phyloP scores from a whole-genome alignment of 2,797 vertebrate species.

The Eutrigla gurnardus region DNA sequence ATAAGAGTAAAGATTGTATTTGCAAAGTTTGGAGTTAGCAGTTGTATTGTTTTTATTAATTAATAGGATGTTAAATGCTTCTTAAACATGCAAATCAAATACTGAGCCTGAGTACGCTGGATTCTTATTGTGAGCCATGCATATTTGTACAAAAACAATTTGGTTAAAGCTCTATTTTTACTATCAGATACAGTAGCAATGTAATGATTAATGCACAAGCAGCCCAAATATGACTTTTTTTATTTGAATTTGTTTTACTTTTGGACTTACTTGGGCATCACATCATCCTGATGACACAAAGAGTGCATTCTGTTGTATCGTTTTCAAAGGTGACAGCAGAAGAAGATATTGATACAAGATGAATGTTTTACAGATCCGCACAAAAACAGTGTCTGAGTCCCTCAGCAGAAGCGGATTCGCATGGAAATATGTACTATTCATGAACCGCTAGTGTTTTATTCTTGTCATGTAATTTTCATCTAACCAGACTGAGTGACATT shows the following conservation, averaged over 20 bases:
- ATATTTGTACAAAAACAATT: too few species aligned
- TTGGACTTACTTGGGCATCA: slow-evolving; percentile 22
- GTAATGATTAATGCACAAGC: not conserved
- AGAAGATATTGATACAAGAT: slow-evolving; percentile 22
- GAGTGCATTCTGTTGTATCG: slow-evolving; percentile 1
- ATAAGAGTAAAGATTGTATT: not conserved
- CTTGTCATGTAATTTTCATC: slow-evolving; percentile 7
- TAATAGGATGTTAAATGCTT: not conserved
- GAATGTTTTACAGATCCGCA: not conserved
- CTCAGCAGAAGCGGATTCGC: slow-evolving; percentile 5
- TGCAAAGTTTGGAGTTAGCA: not conserved
- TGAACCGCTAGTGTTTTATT: not conserved
- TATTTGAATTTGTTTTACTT: not conserved
- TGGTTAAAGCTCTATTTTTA: too few species aligned
- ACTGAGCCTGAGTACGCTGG: not conserved
- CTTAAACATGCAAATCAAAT: not conserved
- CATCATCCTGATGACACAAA: slow-evolving; percentile 11
- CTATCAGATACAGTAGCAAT: not conserved
- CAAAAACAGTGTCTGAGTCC: not conserved
- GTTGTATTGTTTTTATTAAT: not conserved
- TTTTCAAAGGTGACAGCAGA: slow-evolving; percentile 33
- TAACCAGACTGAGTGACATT: not conserved
- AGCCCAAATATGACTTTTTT: not conserved
- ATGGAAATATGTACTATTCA: slow-evolving; percentile 6
- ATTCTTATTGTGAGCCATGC: slow-evolving; percentile 5